These are phyloP conservation scores for Muscicapa striata DNA, from an alignment of 2,797 vertebrate genomes.

Conservation along the genomic window DNA sequence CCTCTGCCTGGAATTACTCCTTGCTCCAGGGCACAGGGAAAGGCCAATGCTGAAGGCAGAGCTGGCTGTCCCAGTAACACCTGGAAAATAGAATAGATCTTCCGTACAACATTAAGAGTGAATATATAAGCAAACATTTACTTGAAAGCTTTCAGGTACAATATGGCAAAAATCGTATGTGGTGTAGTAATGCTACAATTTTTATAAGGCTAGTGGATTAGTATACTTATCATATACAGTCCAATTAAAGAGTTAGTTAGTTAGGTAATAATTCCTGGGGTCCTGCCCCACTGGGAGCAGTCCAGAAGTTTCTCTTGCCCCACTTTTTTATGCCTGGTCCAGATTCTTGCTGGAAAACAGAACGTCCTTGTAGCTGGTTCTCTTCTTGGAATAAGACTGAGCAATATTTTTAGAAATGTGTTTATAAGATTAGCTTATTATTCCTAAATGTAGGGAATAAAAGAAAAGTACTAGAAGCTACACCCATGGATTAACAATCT, in stretches of 20 bases:
- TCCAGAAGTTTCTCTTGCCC: background rate
- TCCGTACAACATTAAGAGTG: background rate
- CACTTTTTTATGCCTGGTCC: background rate
- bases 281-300: background rate
- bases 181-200: background rate
- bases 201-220: background rate
- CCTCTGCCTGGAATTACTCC: background rate
- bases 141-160: background rate
- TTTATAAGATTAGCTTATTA: background rate
- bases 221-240: background rate
- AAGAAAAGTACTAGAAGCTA: background rate
- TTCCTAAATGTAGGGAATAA: background rate
- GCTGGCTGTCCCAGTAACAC: background rate
- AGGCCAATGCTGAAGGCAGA: background rate
- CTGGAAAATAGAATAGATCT: background rate
- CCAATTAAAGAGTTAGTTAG: background rate
- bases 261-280: background rate
- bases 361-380: background rate
- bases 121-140: background rate
- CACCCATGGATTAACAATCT: background rate
- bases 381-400: background rate
- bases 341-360: background rate
- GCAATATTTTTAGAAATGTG: background rate
- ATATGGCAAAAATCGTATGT: rapidly evolving
- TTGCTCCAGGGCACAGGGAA: background rate